A percentile compares a stretch with the other conserved stretches of the same genome.
These are phyloP conservation scores for Melanerpes aurifrons DNA, from an alignment of 2,113 vertebrate genomes.

Conservation along the genomic window DNA sequence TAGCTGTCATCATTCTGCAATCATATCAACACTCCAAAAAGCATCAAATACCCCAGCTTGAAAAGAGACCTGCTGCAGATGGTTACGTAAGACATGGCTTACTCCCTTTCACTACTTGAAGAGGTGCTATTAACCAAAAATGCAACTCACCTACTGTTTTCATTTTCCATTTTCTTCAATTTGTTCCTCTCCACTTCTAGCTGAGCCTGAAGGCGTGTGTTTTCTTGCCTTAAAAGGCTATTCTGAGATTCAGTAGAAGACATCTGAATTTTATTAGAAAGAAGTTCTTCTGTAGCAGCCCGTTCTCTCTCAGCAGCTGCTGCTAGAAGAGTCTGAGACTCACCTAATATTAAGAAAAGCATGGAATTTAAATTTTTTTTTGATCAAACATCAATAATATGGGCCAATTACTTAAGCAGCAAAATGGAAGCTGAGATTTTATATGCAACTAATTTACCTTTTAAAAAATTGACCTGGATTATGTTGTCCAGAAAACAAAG, in stretches of 20 bases:
- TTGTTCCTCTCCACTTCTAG: conserved; percentile 87
- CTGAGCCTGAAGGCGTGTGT: conserved; percentile 85
- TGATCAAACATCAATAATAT: not conserved
- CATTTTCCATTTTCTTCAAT: conserved; percentile 89
- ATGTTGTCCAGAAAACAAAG: not conserved
- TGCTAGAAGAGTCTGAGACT: conserved; percentile 91
- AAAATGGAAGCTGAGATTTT: not conserved
- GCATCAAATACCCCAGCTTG: not conserved
- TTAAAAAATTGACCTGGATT: not conserved
- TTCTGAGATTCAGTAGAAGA: conserved; percentile 92
- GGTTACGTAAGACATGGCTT: fast-evolving
- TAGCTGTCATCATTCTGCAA: not conserved
- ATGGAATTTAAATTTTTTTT: not conserved
- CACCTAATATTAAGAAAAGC: conserved; percentile 74
- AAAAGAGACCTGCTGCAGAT: not conserved
- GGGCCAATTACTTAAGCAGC: not conserved
- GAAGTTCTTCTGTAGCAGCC: conserved; percentile 88
- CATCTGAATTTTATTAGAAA: conserved; percentile 86
- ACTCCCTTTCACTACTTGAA: not conserved
- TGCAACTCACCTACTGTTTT: conserved; percentile 85
- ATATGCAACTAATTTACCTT: not conserved
- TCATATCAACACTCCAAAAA: not conserved
- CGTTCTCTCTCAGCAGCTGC: conserved; percentile 92
- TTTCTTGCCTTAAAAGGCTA: conserved; percentile 91
- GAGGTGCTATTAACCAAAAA: not conserved